A percentile compares a stretch with the other conserved stretches of the same genome.
Evolutionary conservation across 2,113 vertebrate species (phyloP).

Genomic region (Hemibagrus wyckioides): DNA sequence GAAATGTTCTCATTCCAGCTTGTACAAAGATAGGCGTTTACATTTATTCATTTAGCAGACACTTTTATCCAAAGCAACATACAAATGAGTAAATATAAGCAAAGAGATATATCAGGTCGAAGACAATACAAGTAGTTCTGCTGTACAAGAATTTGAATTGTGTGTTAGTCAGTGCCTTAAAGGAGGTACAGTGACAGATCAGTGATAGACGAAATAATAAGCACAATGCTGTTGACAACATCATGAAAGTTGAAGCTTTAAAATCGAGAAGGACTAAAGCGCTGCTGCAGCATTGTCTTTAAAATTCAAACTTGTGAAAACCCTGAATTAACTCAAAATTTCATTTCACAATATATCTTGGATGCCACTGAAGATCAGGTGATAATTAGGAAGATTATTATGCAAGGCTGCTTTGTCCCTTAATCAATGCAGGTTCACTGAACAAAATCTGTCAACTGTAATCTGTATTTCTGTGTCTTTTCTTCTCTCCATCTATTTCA

Average conservation of each 20-base stretch:
- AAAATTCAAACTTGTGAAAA: not conserved
- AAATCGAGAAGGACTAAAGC: not conserved
- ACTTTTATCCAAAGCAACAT: too few species aligned
- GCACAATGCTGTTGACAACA: not conserved
- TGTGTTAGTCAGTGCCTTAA: not conserved
- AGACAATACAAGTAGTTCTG: too few species aligned
- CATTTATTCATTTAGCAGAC: too few species aligned
- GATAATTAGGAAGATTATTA: not conserved
- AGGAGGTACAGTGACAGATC: too few species aligned
- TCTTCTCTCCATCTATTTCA: slow-evolving; percentile 58
- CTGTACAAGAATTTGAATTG: too few species aligned
- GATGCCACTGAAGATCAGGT: not conserved
- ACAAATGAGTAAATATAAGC: too few species aligned
- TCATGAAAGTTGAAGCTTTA: not conserved
- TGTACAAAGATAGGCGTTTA: not conserved
- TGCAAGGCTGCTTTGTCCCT: not conserved
- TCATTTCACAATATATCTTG: not conserved
- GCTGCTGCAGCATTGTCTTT: not conserved
- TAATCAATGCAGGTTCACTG: not conserved
- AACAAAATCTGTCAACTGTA: not conserved
- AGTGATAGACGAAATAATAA: not conserved
- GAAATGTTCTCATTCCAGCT: not conserved
- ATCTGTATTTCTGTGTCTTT: not conserved
- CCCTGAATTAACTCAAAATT: not conserved
- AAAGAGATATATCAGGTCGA: too few species aligned